A percentile compares a stretch with the other conserved stretches of the same genome.
Evolutionary conservation across 1,140 invertebrate genomes (phyloP).

Genomic region (Bombus fervidus): DNA sequence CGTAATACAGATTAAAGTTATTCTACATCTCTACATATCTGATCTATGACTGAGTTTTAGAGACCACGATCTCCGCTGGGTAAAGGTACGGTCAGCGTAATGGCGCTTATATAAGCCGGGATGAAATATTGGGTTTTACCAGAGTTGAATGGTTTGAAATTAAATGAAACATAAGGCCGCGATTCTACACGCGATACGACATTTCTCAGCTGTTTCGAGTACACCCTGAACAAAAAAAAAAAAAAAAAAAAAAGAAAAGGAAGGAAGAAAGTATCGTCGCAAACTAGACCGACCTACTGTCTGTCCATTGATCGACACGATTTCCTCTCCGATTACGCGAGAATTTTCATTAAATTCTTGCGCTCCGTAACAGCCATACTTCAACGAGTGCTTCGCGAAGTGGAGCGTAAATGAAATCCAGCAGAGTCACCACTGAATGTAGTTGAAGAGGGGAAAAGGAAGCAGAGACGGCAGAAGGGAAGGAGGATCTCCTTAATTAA

Average conservation of each 20-base stretch:
- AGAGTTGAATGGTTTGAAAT: background rate
- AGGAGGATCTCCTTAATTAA: slow-evolving; percentile 57
- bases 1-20: background rate
- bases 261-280: background rate
- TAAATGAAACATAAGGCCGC: background rate
- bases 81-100: background rate
- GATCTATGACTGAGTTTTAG: background rate
- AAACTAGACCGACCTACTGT: background rate
- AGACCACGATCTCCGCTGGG: background rate
- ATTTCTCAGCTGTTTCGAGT: background rate
- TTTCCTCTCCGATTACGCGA: background rate
- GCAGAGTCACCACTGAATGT: slow-evolving; percentile 43
- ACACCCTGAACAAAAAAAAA: background rate
- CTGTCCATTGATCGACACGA: background rate
- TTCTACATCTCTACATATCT: background rate
- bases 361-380: slow-evolving; percentile 21
- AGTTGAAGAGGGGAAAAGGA: slow-evolving; percentile 8
- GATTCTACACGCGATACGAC: background rate
- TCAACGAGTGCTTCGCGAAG: slow-evolving; percentile 15
- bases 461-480: background rate
- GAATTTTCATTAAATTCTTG: slow-evolving; percentile 21
- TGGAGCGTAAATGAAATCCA: slow-evolving; percentile 55
- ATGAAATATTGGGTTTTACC: background rate
- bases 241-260: background rate
- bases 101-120: background rate